A percentile compares a stretch with the other conserved stretches of the same genome.
Conservation (phyloP, 2,888 invertebrate species). For the Ectemnius lituratus region DNA sequence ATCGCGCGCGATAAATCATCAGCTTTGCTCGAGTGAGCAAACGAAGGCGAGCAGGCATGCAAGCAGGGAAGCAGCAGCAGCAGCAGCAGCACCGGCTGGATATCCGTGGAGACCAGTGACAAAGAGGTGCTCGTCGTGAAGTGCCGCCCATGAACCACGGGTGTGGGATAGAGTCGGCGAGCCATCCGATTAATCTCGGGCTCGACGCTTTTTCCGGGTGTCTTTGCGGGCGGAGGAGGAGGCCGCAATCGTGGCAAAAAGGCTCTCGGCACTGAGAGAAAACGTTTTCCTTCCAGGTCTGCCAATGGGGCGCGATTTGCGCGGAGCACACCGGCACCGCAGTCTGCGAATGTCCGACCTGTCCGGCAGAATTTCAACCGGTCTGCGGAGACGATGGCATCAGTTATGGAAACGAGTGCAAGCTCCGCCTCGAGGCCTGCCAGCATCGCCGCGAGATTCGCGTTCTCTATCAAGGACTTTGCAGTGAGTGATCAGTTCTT, state of each 20-base stretch:
- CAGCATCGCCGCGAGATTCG: slow-evolving; percentile 86
- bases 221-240: not conserved
- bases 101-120: slow-evolving; percentile 29
- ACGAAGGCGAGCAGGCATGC: slow-evolving; percentile 4
- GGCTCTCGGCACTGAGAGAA: too few relatives aligned
- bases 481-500: slow-evolving; percentile 84
- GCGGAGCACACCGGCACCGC: slow-evolving; percentile 84
- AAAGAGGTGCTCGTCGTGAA: slow-evolving; percentile 30
- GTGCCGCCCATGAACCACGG: slow-evolving; percentile 6
- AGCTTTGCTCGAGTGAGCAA: slow-evolving; percentile 34
- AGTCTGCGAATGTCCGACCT: slow-evolving; percentile 90
- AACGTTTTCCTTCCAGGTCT: slow-evolving; percentile 79
- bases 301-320: slow-evolving; percentile 89
- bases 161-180: slow-evolving; percentile 18
- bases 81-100: not conserved
- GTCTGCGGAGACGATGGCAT: slow-evolving; percentile 92
- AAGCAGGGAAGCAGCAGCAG: too few relatives aligned
- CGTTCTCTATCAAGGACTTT: slow-evolving; percentile 89
- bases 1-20: slow-evolving; percentile 52
- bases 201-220: slow-evolving; percentile 17
- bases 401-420: slow-evolving; percentile 90
- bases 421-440: slow-evolving; percentile 89
- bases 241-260: not conserved
- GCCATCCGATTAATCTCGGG: slow-evolving; percentile 42
- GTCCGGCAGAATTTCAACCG: slow-evolving; percentile 90